Percentiles rank a stretch among this genome's conserved stretches.
Conservation (phyloP, 2,797 vertebrate genomes). For the Sebastes matsubarae region DNA sequence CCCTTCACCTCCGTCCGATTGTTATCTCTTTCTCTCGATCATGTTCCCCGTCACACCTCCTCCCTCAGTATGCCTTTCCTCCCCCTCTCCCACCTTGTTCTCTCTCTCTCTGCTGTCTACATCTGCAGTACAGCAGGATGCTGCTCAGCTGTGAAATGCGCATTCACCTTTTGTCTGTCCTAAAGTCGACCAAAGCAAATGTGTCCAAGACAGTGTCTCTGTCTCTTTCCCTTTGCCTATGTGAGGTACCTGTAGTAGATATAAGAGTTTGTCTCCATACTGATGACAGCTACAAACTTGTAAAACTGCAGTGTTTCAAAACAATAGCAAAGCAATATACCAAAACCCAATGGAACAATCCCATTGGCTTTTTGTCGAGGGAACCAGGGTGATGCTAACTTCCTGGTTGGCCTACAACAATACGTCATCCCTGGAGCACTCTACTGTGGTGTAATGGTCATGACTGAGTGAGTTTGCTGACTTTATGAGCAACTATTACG, state of each 20-base stretch:
- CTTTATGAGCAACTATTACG: neutral
- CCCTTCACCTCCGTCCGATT: neutral
- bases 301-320: neutral
- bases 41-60: neutral
- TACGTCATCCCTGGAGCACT: too few relatives aligned
- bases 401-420: too few relatives aligned
- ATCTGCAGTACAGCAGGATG: constrained; percentile 16
- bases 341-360: too few relatives aligned
- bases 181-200: neutral
- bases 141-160: constrained; percentile 27
- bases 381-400: too few relatives aligned
- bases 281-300: neutral
- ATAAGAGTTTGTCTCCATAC: neutral
- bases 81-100: neutral
- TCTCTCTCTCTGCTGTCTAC: neutral
- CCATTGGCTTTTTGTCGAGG: too few relatives aligned
- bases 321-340: too few relatives aligned
- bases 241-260: neutral
- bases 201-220: neutral
- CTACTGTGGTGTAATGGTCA: neutral
- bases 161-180: constrained; percentile 33
- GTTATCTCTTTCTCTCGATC: neutral
- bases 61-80: neutral
- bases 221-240: neutral
- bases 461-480: neutral